These are phyloP conservation scores for Paraescarpia echinospica DNA, from an alignment of 1,140 invertebrate species.

Conservation along the genomic window DNA sequence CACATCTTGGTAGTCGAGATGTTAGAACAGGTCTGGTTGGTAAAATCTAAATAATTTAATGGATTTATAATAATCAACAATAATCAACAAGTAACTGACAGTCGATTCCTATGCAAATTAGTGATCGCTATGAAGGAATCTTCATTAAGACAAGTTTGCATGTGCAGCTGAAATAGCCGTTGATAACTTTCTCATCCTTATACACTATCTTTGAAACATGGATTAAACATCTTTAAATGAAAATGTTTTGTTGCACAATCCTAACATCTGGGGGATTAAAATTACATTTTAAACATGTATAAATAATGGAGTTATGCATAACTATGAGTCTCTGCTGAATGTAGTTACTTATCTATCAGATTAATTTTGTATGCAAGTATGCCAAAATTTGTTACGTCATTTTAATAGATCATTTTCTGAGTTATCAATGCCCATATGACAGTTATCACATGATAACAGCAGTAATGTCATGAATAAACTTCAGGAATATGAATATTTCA, in stretches of 20 bases:
- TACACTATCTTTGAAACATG: neutral
- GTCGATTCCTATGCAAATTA: neutral
- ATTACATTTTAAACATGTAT: neutral
- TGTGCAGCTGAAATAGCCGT: neutral
- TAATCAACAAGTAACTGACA: neutral
- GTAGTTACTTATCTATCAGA: neutral
- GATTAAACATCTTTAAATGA: neutral
- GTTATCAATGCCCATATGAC: neutral
- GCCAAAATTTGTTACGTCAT: neutral
- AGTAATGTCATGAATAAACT: neutral
- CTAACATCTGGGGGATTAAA: neutral
- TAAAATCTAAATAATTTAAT: too few species aligned
- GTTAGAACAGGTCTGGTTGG: too few species aligned
- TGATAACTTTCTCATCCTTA: neutral
- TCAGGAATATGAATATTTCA: neutral
- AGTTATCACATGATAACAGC: neutral
- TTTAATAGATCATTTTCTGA: neutral
- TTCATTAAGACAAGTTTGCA: neutral
- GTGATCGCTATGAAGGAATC: neutral
- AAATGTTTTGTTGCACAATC: neutral
- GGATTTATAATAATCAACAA: neutral
- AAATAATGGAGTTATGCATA: neutral
- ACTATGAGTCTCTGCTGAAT: neutral
- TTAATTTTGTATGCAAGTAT: neutral
- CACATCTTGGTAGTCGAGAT: too few species aligned